Conservation (phyloP, 30 jellyfish, hydroid and myxozoan species). For the Rhopilema esculentum region DNA sequence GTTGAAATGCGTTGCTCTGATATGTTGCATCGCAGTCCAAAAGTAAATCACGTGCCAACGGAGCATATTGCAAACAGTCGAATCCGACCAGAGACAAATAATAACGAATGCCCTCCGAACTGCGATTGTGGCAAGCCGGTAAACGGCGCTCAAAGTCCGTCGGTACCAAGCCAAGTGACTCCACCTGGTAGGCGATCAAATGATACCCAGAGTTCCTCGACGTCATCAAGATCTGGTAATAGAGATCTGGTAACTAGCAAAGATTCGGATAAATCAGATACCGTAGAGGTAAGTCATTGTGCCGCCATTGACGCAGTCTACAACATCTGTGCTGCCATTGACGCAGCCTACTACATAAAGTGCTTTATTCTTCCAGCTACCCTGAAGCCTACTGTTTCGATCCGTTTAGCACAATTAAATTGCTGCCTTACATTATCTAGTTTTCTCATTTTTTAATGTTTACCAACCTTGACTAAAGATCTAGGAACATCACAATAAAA, state of each 20-base stretch:
- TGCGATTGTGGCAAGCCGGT: slow-evolving; percentile 53
- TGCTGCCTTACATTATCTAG: too few species aligned
- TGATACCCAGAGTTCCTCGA: slow-evolving; percentile 21
- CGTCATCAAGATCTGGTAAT: slow-evolving; percentile 28
- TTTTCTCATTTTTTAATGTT: too few species aligned
- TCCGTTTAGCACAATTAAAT: too few species aligned
- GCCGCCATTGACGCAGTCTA: too few species aligned
- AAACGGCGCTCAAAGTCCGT: slow-evolving; percentile 32
- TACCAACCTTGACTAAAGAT: too few species aligned
- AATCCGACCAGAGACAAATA: slow-evolving; percentile 17
- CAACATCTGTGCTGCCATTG: too few species aligned
- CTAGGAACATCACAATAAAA: too few species aligned
- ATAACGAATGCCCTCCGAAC: slow-evolving; percentile 29
- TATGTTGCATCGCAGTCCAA: slow-evolving; percentile 46
- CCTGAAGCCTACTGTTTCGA: too few species aligned
- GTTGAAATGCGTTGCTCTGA: slow-evolving; percentile 54
- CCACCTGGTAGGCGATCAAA: slow-evolving; percentile 29
- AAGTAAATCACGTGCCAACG: slow-evolving; percentile 37
- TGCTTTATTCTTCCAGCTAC: too few species aligned
- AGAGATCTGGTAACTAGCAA: slow-evolving; percentile 41
- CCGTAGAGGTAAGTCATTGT: slow-evolving; percentile 15
- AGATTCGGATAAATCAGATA: slow-evolving; percentile 32
- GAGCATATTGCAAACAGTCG: slow-evolving; percentile 48
- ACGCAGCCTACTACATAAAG: too few species aligned
- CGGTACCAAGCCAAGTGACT: slow-evolving; percentile 9